Percentiles rank a stretch among this genome's conserved stretches.
Conservation (phyloP, 2,888 invertebrate species). For the Tenthredo notha region DNA sequence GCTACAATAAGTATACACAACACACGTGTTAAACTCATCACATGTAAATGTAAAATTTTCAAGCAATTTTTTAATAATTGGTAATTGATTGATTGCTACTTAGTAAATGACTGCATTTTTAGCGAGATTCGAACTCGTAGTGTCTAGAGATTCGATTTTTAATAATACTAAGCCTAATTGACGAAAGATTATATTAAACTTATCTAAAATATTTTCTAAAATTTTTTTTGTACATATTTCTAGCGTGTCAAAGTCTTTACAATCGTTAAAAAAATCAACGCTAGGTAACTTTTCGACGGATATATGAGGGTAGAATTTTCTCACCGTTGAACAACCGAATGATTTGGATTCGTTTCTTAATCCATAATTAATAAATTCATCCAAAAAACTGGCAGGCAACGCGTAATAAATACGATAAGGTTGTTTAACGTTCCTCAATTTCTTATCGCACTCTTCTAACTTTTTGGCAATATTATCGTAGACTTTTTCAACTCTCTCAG, state of each 20-base stretch:
- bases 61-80: not conserved
- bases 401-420: conserved; percentile 86
- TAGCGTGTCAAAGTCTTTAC: conserved; percentile 63
- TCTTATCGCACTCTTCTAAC: conserved; percentile 82
- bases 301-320: conserved; percentile 88
- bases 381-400: conserved; percentile 85
- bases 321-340: conserved; percentile 79
- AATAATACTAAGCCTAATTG: conserved; percentile 80
- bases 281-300: conserved; percentile 87
- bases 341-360: conserved; percentile 75
- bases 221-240: conserved; percentile 65
- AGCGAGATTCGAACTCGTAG: conserved; percentile 72
- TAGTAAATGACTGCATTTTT: conserved; percentile 55
- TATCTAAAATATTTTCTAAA: conserved; percentile 74
- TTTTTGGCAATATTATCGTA: conserved; percentile 81
- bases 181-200: conserved; percentile 77
- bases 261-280: conserved; percentile 78
- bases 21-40: not conserved
- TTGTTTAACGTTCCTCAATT: conserved; percentile 79
- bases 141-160: conserved; percentile 75
- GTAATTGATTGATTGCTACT: not conserved
- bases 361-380: conserved; percentile 79
- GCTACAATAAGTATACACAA: not conserved
- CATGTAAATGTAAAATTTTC: not conserved
- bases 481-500: conserved; percentile 81